Conservation (phyloP, 1,140 invertebrate species). For the Diorhabda carinulata region DNA sequence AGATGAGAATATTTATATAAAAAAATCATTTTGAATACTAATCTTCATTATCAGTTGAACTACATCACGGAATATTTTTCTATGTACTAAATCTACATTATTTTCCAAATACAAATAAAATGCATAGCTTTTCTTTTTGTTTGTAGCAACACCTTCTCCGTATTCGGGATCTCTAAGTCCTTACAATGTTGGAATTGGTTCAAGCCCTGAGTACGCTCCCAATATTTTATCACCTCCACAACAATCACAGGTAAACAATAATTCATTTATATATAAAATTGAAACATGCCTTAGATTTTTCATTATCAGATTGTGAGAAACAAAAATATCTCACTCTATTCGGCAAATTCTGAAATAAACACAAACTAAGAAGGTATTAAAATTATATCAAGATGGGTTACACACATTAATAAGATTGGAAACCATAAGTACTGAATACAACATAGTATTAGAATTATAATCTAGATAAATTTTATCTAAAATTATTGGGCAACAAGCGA, state of each 20-base stretch:
- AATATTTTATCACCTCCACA: conserved; percentile 7
- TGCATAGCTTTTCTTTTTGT: not conserved
- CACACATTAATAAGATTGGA: no score
- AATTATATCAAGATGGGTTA: not conserved
- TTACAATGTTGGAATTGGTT: not conserved
- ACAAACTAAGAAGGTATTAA: not conserved
- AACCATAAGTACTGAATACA: no score
- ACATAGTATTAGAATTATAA: no score
- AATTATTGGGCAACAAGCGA: no score
- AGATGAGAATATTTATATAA: not conserved
- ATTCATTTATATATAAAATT: no score
- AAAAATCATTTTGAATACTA: not conserved
- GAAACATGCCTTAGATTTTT: no score
- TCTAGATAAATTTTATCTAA: no score
- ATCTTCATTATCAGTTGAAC: not conserved
- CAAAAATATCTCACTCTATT: no score
- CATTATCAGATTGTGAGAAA: no score
- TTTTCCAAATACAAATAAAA: not conserved
- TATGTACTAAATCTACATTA: not conserved
- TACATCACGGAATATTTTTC: not conserved
- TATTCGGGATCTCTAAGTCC: conserved; percentile 10
- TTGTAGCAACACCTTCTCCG: conserved; percentile 8
- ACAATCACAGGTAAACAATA: not conserved
- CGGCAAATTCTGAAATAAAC: no score
- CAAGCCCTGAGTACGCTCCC: conserved; percentile 11